Evolutionary conservation across 1,140 invertebrate genomes (phyloP), one percentile per base, ranked within the genome.

Genomic region (Trichonephila clavata): DNA sequence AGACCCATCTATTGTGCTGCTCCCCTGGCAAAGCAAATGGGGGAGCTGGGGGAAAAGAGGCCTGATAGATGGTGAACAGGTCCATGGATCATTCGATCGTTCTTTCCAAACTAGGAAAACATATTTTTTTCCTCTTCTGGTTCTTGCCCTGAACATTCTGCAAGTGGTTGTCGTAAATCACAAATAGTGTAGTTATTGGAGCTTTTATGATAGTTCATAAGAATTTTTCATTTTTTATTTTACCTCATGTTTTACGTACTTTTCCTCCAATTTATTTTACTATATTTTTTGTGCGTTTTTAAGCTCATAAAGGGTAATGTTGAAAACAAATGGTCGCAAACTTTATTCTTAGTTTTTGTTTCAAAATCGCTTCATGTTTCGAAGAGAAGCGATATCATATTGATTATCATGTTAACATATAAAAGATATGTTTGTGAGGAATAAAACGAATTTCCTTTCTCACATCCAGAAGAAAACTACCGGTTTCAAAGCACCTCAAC

Each of bases 141-240:
- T 39, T 83, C 57, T 32, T 59, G 88, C n/a, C 63, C n/a, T n/a
- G 81, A 88, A 88, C 92, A 88, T 93, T 88, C 84, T 93, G 92
- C 68, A 87, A 93, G 84, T 87, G 92, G 92, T 87, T 93, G 84
- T 63, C 92, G 92, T 93, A 93, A 93, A 93, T 93, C 92, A 87
- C 86, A 87, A 93, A 92, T 86, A 93, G 92, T 93, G 86, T 93
- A 93, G 92, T 93, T 93, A 93, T 93, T 93, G 92, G 92, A 50
- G 27, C 63, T 93, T 93, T 93, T 93, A 93, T 93, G 50, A 86
- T 87, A 93, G 92, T 93, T 93, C 86, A 93, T 93, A 71, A 92
- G 61, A 59, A 50, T 57, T 93, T 71, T 86, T 68, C 83, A 39
- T 86, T 68, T 68, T 92, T 92, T 92, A 91, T 84, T 91, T 77